Base-by-base conservation (phyloP, 1,140 invertebrate genomes). In the Drosophila parvula region DNA sequence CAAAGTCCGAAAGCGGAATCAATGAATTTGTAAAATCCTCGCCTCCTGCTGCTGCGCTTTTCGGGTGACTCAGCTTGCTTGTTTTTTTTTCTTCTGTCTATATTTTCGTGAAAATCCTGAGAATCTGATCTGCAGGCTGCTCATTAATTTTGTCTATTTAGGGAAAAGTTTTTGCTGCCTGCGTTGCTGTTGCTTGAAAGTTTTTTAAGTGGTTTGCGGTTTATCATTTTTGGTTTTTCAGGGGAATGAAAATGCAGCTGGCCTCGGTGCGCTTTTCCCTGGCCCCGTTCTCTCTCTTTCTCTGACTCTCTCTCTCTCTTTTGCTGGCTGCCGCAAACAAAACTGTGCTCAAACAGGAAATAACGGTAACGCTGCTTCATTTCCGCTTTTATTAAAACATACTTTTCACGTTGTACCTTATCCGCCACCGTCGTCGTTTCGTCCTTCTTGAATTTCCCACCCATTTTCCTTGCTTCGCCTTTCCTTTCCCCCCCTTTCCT, bases 351-450 rank as follows among this genome's bases (percentile, higher is more conserved):
- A 81, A 90, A 84, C 85, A 84, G 84, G 84, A 89, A 89, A 89
- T 89, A 90, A 89, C 81, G 84, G 84, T 89, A 89, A 84, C 84
- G 84, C 81, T 84, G 84, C 78, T 90, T 89, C 84, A 89, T 89
- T 90, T 89, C 84, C 84, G 85, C 81, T 90, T 89, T 89, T 89
- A 89, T 89, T 89, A 89, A 89, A 89, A 89, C 84, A 89, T 89
- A 89, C 84, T 89, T 89, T 89, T 76, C 78, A 65, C 84, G 84
- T 90, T 84, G 77, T 88, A 84, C 81, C 84, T 81, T 82, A 89
- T 89, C 80, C 85, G 80, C 56, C 69, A 36, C 51, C 30, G 45
- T 28, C 74, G 34, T 53, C 51, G 45, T n/a, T 45, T 69, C 62
- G 69, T 71, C 53, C 65, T 41, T 59, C 51, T 47, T 41, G 47